Percentiles rank a stretch among this genome's conserved stretches.
These are phyloP conservation scores for Ceyx cyanopectus DNA, from an alignment of 2,113 vertebrate species.

Conservation along the genomic window DNA sequence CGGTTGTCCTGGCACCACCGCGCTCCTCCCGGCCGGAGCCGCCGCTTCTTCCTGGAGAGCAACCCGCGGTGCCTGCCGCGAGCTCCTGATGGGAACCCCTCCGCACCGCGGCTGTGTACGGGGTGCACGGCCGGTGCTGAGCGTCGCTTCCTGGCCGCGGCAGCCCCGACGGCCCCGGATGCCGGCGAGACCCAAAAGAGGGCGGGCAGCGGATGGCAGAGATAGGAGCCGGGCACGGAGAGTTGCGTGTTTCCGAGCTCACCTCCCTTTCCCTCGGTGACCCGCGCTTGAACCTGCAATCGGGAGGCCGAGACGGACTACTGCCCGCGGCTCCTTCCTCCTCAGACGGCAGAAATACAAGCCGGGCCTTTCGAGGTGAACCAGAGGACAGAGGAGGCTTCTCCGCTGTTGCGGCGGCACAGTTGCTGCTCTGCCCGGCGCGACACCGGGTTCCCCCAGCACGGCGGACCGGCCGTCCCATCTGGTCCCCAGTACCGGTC, in stretches of 20 bases:
- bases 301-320: constrained; percentile 72
- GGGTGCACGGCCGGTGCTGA: neutral
- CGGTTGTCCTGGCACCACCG: too few relatives aligned
- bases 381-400: neutral
- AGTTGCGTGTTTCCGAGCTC: constrained; percentile 74
- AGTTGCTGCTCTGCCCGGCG: neutral
- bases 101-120: neutral
- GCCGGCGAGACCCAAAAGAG: neutral
- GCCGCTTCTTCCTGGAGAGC: neutral
- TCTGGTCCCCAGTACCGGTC: neutral
- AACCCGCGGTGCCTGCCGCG: neutral
- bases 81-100: neutral
- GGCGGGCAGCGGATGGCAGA: neutral
- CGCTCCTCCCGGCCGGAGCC: neutral
- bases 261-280: constrained; percentile 81
- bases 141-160: neutral
- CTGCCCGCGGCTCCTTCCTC: constrained; percentile 37
- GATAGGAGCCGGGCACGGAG: constrained; percentile 9
- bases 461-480: neutral
- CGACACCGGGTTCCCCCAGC: too few relatives aligned
- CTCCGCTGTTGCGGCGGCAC: neutral
- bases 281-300: constrained; percentile 86
- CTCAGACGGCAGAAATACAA: constrained; percentile 61
- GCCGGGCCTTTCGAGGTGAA: constrained; percentile 46
- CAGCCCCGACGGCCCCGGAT: neutral